Evolutionary conservation across 2,888 invertebrate genomes (phyloP).

Genomic region (Agrochola litura): DNA sequence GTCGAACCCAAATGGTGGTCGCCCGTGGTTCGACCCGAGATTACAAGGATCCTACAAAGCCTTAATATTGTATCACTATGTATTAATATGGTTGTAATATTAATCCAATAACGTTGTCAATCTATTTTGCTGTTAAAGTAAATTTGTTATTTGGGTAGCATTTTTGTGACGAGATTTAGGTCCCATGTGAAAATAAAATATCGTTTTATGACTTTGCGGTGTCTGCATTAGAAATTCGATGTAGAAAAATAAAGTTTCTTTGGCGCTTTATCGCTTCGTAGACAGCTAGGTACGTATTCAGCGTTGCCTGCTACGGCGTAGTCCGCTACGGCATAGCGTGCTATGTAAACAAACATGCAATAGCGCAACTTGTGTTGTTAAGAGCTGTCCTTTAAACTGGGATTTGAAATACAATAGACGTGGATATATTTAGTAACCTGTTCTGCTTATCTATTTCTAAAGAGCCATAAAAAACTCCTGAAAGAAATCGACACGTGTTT

Average conservation of each 20-base stretch:
- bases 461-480: no score
- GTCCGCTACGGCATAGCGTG: no score
- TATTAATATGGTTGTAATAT: slow-evolving; percentile 53
- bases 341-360: background rate
- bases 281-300: background rate
- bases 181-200: background rate
- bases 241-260: background rate
- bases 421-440: no score
- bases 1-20: slow-evolving; percentile 50
- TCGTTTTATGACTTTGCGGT: background rate
- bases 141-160: slow-evolving; percentile 28
- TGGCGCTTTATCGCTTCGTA: background rate
- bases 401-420: background rate
- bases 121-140: slow-evolving; percentile 22
- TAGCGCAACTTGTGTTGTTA: no score
- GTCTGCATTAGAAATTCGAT: background rate
- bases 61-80: slow-evolving; percentile 44
- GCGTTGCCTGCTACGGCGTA: background rate
- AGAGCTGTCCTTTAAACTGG: background rate
- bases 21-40: slow-evolving; percentile 40
- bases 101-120: slow-evolving; percentile 55
- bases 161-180: slow-evolving; percentile 23
- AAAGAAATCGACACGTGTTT: no score
- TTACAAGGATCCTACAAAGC: slow-evolving; percentile 57
- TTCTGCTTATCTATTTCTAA: no score